phyloP scores from a whole-genome alignment of 2,888 invertebrate species.

The Hymenopus coronatus region DNA sequence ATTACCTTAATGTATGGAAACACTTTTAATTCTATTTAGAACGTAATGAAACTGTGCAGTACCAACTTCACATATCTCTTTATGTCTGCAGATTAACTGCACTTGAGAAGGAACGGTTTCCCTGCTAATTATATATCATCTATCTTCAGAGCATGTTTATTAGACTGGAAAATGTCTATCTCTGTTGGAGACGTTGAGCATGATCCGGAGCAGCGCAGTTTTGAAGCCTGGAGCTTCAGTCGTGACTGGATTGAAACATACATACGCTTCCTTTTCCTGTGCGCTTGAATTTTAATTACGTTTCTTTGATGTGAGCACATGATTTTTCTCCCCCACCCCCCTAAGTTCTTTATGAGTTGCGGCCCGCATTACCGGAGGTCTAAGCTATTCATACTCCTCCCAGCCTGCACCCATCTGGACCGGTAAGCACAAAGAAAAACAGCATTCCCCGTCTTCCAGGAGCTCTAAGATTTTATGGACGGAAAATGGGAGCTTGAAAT shows the following conservation, averaged over 20 bases:
- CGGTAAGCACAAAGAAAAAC: background rate
- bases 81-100: no score
- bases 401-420: background rate
- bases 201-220: no score
- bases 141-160: background rate
- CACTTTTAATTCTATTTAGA: no score
- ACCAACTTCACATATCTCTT: no score
- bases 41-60: no score
- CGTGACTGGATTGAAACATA: background rate
- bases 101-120: no score
- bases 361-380: background rate
- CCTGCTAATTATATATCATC: background rate
- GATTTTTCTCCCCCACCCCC: background rate
- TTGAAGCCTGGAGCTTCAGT: background rate
- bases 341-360: background rate
- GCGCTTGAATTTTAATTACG: background rate
- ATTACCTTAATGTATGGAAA: no score
- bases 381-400: background rate
- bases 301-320: background rate
- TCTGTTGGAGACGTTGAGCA: no score
- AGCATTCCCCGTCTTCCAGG: background rate
- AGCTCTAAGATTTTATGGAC: background rate
- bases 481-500: background rate
- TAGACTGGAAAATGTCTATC: background rate
- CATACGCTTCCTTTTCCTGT: background rate